These are phyloP conservation scores for Megalops cyprinoides DNA, from an alignment of 2,797 vertebrate genomes.

Conservation along the genomic window DNA sequence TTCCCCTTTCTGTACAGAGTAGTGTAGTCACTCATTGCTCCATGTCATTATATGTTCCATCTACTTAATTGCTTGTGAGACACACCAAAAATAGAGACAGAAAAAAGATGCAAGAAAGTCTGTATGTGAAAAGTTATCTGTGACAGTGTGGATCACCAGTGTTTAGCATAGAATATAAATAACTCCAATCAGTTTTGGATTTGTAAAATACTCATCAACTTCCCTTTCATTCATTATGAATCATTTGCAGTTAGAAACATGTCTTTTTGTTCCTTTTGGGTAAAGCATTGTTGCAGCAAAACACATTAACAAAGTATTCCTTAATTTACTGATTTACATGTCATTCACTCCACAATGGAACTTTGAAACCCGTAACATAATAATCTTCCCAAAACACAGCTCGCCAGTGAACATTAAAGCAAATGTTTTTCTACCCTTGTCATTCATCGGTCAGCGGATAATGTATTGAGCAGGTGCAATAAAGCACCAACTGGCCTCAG, in stretches of 20 bases:
- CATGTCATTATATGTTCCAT: not conserved
- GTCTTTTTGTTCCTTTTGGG: too few species aligned
- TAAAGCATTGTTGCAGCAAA: too few species aligned
- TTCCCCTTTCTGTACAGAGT: not conserved
- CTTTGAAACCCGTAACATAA: not conserved
- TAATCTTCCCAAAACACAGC: not conserved
- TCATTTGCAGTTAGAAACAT: too few species aligned
- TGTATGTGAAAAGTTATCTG: not conserved
- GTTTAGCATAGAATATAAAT: constrained; percentile 1
- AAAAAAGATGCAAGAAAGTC: not conserved
- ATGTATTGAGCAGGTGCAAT: not conserved
- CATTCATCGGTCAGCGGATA: not conserved
- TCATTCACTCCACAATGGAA: too few species aligned
- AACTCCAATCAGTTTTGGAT: constrained; percentile 5
- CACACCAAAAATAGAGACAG: not conserved
- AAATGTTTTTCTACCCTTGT: not conserved
- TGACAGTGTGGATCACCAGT: constrained; percentile 2
- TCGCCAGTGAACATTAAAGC: not conserved
- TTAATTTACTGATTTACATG: too few species aligned
- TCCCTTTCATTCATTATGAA: constrained; percentile 2
- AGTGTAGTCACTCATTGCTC: not conserved
- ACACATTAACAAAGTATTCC: too few species aligned
- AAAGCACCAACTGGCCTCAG: not conserved
- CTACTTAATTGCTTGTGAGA: constrained; percentile 5
- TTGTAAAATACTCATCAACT: too few species aligned